Evolutionary conservation across 2,797 vertebrate genomes (phyloP).

Genomic region (Malacoraja senta): DNA sequence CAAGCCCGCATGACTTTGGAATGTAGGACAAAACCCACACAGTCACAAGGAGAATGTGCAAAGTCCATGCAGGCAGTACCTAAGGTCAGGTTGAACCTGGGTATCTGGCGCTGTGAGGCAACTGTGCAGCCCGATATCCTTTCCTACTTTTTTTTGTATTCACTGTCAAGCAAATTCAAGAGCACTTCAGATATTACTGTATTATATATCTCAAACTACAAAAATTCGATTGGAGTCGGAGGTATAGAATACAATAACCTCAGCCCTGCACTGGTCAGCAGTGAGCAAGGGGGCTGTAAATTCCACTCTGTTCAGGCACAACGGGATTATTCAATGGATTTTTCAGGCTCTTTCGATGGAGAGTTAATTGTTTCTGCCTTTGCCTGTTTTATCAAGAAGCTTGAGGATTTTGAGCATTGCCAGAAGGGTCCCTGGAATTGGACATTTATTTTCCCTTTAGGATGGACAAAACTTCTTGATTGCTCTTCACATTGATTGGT

Average conservation of each 20-base stretch:
- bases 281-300: neutral
- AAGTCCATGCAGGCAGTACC: no score
- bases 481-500: neutral
- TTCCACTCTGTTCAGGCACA: no score
- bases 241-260: neutral
- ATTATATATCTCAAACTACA: neutral
- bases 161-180: neutral
- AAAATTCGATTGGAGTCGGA: neutral
- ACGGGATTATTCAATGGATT: neutral
- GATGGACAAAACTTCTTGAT: neutral
- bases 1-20: no score
- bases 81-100: no score
- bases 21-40: no score
- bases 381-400: neutral
- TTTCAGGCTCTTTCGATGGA: neutral
- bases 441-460: neutral
- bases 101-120: no score
- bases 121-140: no score
- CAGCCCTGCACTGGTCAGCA: no score
- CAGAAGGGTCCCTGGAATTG: neutral
- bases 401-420: neutral
- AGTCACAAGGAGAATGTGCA: no score
- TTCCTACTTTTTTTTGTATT: no score
- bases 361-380: neutral
- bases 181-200: neutral